A percentile compares a stretch with the other conserved stretches of the same genome.
phyloP scores from a whole-genome alignment of 2,113 vertebrate species.

The Centropus bengalensis region DNA sequence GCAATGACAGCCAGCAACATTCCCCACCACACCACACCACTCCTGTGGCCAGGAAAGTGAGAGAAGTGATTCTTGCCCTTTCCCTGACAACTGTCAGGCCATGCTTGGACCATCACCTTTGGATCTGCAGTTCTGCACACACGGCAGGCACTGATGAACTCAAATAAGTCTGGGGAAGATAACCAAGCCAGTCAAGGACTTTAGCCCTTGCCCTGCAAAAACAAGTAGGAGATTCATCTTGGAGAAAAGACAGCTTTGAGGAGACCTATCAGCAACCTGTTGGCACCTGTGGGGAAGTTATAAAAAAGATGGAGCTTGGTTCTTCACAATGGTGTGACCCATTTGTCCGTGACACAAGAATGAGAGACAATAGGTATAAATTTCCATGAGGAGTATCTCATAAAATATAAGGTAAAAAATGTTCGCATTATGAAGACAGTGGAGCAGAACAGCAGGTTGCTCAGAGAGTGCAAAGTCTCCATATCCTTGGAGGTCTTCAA shows the following conservation, averaged over 20 bases:
- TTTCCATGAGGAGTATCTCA: background rate
- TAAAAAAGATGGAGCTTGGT: background rate
- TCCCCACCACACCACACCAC: background rate
- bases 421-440: background rate
- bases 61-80: background rate
- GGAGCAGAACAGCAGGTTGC: background rate
- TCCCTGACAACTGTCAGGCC: background rate
- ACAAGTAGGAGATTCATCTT: background rate
- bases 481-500: background rate
- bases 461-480: background rate
- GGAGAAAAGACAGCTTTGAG: background rate
- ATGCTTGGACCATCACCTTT: background rate
- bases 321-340: background rate
- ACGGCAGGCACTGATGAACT: background rate
- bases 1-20: background rate
- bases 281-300: background rate
- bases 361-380: background rate
- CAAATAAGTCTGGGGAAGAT: background rate
- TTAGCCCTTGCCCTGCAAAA: background rate
- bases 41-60: fast-evolving
- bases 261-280: background rate
- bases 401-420: background rate
- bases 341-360: background rate
- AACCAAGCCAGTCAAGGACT: background rate
- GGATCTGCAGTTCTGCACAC: background rate